Base-by-base conservation (phyloP, 2,797 vertebrate species). In the Fringilla coelebs region DNA sequence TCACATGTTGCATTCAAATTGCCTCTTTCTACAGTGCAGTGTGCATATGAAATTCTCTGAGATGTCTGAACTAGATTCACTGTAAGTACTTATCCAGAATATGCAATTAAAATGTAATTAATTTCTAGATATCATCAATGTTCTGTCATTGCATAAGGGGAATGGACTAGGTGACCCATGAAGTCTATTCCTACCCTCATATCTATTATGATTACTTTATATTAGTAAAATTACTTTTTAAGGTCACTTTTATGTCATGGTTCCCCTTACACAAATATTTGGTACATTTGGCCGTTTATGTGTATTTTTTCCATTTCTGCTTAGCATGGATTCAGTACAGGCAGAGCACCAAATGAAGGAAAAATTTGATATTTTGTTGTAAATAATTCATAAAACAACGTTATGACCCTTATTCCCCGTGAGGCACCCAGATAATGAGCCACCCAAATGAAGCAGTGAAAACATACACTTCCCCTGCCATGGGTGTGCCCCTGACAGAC, bases 201-300 rank as follows among this genome's bases (percentile, higher is more conserved):
- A 87, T 97, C 93, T 96, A 93, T 96, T 93, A 95, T 52, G 79
- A 93, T 96, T 91, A 94, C 65, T 68, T 86, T 88, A 52, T 90
- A 94, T 96, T 96, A 95, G 85, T 87, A 90, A 90, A 94, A 97
- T 85, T 71, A 75, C 91, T 86, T 89, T 96, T 93, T 94, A 85
- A 92, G 89, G 93, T 93, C 85, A 93, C 81, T 82, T 85, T 57
- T 46, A 88, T 22, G 22, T 51, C 55, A 81, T 36, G 29, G 36
- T 73, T 94, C 76, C 72, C 72, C 89, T 88, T 89, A 92, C 63
- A 5, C 62, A 89, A 86, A 83, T 84, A 89, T 94, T 70, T 94
- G 85, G 78, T 83, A 80, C 43, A 26, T 71, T 78, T 93, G 41
- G 43, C 40, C 48, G 48, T 58, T 88, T 49, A 65, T 11, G 8